Evolutionary conservation across 2,797 vertebrate species (phyloP).

Genomic region (Typhlichthys subterraneus): DNA sequence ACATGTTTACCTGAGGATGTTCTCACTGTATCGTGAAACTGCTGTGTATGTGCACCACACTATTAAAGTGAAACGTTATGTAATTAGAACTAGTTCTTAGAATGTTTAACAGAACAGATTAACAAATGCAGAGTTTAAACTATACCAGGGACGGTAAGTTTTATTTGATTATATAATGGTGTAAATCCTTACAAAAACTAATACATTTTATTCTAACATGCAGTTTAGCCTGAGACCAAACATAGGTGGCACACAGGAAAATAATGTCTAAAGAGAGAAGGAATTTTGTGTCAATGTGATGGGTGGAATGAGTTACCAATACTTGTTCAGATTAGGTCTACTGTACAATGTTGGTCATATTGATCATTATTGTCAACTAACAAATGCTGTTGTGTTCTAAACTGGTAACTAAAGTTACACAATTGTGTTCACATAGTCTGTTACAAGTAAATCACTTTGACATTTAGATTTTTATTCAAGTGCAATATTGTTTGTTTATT

Average conservation of each 20-base stretch:
- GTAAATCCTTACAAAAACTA: too few relatives aligned
- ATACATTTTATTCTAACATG: not conserved
- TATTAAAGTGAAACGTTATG: conserved; percentile 35
- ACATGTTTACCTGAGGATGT: conserved; percentile 1
- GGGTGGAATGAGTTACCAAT: conserved; percentile 27
- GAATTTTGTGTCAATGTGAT: conserved; percentile 30
- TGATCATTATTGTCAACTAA: conserved; percentile 54
- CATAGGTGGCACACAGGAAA: not conserved
- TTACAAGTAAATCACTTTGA: conserved; percentile 44
- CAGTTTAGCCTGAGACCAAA: not conserved
- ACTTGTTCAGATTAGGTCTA: conserved; percentile 45
- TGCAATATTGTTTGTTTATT: conserved; percentile 59
- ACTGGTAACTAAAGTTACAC: conserved; percentile 28
- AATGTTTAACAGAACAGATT: not conserved
- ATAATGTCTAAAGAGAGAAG: not conserved
- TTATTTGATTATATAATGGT: not conserved
- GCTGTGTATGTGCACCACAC: conserved; percentile 2
- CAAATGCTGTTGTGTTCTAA: conserved; percentile 29
- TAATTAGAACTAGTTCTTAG: conserved; percentile 20
- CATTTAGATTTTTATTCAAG: conserved; percentile 39
- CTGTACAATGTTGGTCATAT: conserved; percentile 72
- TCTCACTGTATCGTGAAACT: conserved; percentile 19
- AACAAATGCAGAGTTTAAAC: not conserved
- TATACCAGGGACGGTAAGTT: not conserved
- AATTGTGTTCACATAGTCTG: conserved; percentile 8